Evolutionary conservation across 2,797 vertebrate genomes (phyloP), one percentile per base, ranked within the genome.

Genomic region (Atherinosoma microstoma): DNA sequence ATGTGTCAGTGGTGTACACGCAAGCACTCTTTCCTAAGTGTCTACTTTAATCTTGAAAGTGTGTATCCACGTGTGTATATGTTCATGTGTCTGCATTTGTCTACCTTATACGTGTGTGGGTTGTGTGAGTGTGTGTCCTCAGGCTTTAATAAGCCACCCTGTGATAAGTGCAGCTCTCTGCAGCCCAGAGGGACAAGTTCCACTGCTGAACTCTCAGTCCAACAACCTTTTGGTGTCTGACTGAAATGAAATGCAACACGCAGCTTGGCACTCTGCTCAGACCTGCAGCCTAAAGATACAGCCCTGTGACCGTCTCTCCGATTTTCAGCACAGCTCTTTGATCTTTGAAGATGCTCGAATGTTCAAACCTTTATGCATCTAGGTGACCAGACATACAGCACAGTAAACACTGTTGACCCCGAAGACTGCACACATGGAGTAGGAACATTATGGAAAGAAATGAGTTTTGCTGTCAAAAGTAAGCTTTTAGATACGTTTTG

Each of bases 161-260:
- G 77, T 77, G 79, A 84, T 80, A 82, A 82, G 79, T 74, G 79
- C 18, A 20, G 45, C 65, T 77, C 71, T 69, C 62, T 11, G 57
- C 65, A 60, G 70, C 76, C 76, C 27, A 29, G n/a, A 69, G 76
- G 62, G 80, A 58, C 73, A 36, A 42, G 64, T 64, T 77, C 58
- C 45, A 45, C 60, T 24, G 64, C 62, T 69, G 30, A 81, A 68
- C 65, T 72, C 68, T 20, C 24, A 22, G 60, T 64, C 68, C 35
- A 36, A 49, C 60, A 67, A 74, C 69, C 38, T 81, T 76, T 84
- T 29, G 57, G 56, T 59, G 63, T 75, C 61, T 61, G 73, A 42
- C 27, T 68, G 73, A 79, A 84, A 78, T 86, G 73, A 83, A 81
- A 77, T 78, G 80, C 58, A 69, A 67, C 67, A 58, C 40, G 27